A percentile compares a stretch with the other conserved stretches of the same genome.
Evolutionary conservation across 2,113 vertebrate genomes (phyloP).

Genomic region (Rissa tridactyla): DNA sequence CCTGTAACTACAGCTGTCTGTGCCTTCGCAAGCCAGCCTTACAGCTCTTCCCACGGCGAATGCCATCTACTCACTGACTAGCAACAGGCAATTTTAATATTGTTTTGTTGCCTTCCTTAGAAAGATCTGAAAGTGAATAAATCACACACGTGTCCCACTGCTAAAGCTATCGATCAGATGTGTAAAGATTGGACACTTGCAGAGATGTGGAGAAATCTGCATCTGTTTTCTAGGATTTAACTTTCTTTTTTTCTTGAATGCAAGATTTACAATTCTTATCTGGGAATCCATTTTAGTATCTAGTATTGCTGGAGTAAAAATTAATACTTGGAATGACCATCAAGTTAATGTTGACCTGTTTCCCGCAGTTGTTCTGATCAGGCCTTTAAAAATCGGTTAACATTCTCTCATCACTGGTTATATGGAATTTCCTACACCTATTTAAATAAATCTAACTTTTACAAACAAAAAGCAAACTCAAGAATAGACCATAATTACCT

Average conservation of each 20-base stretch:
- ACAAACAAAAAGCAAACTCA: neutral
- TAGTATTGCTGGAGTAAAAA: neutral
- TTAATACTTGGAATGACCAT: neutral
- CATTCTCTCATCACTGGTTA: neutral
- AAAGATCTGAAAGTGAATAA: neutral
- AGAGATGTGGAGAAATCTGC: neutral
- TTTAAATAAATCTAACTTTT: neutral
- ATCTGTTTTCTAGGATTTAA: neutral
- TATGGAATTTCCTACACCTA: neutral
- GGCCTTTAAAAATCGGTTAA: neutral
- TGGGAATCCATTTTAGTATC: neutral
- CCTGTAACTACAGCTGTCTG: neutral
- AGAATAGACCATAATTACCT: neutral
- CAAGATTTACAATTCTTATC: neutral
- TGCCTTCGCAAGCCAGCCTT: neutral
- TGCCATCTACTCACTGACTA: neutral
- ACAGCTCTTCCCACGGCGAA: rapidly evolving
- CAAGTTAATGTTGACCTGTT: neutral
- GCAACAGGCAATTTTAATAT: neutral
- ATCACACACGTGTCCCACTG: neutral
- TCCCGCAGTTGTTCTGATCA: neutral
- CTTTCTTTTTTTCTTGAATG: neutral
- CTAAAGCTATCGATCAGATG: neutral
- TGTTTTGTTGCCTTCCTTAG: neutral
- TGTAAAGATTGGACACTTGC: neutral